Conservation (phyloP, 1,140 invertebrate species). For the Rhopalosiphum padi region DNA sequence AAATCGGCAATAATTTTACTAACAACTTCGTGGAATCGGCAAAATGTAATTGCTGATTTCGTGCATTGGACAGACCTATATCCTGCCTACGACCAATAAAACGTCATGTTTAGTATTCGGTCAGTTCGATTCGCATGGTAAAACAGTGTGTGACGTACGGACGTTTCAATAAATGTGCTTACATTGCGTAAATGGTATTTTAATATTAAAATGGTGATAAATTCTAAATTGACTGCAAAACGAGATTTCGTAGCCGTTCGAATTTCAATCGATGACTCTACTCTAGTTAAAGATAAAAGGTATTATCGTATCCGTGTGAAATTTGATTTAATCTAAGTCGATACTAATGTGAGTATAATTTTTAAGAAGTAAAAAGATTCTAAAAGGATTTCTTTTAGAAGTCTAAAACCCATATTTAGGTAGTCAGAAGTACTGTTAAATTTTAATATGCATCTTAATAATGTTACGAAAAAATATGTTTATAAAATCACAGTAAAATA, state of each 20-base stretch:
- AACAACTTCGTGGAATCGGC: not conserved
- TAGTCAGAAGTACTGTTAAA: no score
- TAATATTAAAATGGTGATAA: not conserved
- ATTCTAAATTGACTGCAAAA: not conserved
- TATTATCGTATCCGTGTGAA: not conserved
- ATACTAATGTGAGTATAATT: no score
- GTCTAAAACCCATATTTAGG: no score
- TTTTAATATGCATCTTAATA: no score
- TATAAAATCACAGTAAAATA: not conserved
- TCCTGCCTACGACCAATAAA: not conserved
- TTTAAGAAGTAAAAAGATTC: no score
- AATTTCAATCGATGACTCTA: not conserved
- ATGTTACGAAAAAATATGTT: not conserved
- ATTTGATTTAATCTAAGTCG: not conserved
- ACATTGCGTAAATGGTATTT: not conserved
- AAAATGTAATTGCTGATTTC: not conserved
- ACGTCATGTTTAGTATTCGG: not conserved
- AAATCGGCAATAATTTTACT: not conserved
- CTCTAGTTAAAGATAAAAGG: not conserved
- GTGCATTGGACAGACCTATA: not conserved
- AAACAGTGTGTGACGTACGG: not conserved
- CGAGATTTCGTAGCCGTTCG: not conserved
- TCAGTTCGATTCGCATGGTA: not conserved
- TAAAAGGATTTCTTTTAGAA: no score
- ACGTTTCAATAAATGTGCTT: not conserved